A percentile compares a stretch with the other conserved stretches of the same genome.
Evolutionary conservation across 2,113 vertebrate genomes (phyloP).

Genomic region (Thinocorus orbignyianus): DNA sequence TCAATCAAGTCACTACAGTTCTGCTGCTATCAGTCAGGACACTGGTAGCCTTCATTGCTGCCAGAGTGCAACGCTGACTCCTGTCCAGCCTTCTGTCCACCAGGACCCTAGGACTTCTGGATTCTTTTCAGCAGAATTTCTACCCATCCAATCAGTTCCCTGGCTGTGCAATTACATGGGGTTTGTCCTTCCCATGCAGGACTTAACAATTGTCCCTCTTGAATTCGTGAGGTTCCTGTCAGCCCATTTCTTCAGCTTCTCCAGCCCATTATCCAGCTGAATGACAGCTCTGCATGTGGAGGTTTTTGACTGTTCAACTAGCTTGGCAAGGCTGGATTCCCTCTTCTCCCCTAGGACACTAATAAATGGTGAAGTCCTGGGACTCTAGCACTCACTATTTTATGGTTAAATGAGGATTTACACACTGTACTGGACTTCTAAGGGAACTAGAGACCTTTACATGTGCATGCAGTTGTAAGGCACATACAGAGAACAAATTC

Average conservation of each 20-base stretch:
- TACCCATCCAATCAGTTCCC: neutral
- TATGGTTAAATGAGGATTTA: neutral
- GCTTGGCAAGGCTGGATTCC: neutral
- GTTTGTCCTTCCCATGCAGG: neutral
- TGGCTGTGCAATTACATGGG: neutral
- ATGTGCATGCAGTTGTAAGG: neutral
- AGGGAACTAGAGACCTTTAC: neutral
- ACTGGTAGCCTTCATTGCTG: neutral
- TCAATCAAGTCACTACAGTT: neutral
- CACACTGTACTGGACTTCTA: neutral
- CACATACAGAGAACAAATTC: neutral
- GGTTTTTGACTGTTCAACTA: neutral
- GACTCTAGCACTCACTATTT: neutral
- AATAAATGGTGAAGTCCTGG: neutral
- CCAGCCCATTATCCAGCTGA: neutral
- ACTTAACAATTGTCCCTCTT: neutral
- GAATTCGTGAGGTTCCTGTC: neutral
- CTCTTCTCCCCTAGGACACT: neutral
- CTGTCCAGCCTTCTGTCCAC: neutral
- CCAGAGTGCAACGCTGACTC: neutral
- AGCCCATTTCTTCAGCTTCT: neutral
- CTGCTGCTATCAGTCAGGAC: neutral
- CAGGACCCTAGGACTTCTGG: neutral
- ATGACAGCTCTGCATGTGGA: neutral
- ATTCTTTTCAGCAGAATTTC: neutral